Evolutionary conservation across 2,888 invertebrate genomes (phyloP).

Genomic region (Stenchaetothrips biformis): DNA sequence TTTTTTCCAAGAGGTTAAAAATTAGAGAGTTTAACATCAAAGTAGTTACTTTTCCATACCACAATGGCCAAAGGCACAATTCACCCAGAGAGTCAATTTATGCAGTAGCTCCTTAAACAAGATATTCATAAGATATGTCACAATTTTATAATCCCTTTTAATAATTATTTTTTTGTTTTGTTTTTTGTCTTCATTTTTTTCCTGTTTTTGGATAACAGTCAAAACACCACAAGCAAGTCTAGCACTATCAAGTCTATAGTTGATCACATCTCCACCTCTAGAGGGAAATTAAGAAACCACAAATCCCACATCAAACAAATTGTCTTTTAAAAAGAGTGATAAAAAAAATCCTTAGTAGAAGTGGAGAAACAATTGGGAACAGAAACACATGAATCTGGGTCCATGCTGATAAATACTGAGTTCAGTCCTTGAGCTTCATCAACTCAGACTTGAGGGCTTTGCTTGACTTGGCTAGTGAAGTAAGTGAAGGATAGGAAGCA

Average conservation of each 20-base stretch:
- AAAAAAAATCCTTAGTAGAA: neutral
- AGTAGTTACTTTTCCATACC: neutral
- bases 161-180: neutral
- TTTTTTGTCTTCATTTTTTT: neutral
- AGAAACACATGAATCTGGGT: neutral
- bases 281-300: neutral
- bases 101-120: neutral
- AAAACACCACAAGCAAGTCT: neutral
- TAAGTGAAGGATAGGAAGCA: neutral
- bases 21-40: neutral
- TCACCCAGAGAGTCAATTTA: conserved; percentile 1
- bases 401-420: neutral
- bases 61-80: neutral
- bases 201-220: neutral
- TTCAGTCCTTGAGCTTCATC: conserved; percentile 14
- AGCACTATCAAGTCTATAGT: neutral
- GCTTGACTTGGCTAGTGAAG: neutral
- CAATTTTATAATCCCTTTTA: neutral
- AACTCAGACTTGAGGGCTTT: neutral
- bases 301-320: neutral
- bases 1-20: neutral
- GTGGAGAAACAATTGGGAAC: neutral
- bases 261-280: conserved; percentile 1
- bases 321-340: neutral
- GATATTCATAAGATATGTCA: neutral